Base-by-base conservation (phyloP, 2,797 vertebrate species). In the Allobates femoralis region DNA sequence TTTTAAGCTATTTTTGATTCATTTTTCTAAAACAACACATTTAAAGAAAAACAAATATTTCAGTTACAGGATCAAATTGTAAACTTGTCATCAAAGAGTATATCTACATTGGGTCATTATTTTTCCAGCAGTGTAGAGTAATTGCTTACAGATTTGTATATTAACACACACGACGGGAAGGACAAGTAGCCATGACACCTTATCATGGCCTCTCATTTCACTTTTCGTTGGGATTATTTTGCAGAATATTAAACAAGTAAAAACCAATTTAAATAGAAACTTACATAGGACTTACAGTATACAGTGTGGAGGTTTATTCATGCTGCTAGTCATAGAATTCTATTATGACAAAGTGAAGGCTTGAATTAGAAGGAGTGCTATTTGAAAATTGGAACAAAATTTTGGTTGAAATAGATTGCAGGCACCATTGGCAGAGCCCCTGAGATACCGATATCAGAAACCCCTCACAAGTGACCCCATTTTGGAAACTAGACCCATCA, bases 71-170 rank as follows among this genome's bases (percentile, higher is more conserved):
- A 53, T 28, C n/a, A 51, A 75, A 28, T 51, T 75, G n/a, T 53
- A 28, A 12, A 6, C 2, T 75, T 75, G 69, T 75, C 73, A 53
- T 5, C n/a, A 75, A 30, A 28, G 6, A 75, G 28, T 28, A 69
- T 19, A 23, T 81, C 30, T 53, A 30, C 50, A 69, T 53, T 46
- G 50, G 37, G 66, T 80, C 34, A 74, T 73, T 80, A 73, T 28
- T 73, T 71, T 66, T 51, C 53, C 19, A 73, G 51, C 34, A 60
- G 53, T n/a, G 37, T 11, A 15, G 16, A 37, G 2, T 58, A 80
- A 62, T 80, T 74, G 73, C 77, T 32, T 50, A 71, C n/a, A 30
- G 18, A 28, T 74, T 79, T 28, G 76, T 58, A 85, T 79, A 79
- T 79, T 34, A 46, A 26, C 34, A 71, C 16, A 51, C 32, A 46